Evolutionary conservation across 2,113 vertebrate species (phyloP).

Genomic region (Hypocryptadius cinnamomeus): DNA sequence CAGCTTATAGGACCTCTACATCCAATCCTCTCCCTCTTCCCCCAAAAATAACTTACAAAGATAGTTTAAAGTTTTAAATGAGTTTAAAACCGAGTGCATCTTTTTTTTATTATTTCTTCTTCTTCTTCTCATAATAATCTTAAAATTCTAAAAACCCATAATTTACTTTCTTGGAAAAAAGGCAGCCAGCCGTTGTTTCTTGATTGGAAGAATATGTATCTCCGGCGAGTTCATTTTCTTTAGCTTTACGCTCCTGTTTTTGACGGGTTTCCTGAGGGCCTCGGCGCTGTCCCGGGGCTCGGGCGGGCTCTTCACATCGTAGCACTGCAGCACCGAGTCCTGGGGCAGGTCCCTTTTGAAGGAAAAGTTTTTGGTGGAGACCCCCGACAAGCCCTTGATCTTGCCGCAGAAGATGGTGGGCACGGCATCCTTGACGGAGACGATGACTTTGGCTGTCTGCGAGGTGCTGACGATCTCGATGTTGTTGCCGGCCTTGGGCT

Average conservation of each 20-base stretch:
- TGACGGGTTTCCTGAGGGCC: constrained; percentile 84
- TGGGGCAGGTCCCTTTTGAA: constrained; percentile 89
- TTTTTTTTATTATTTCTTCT: constrained; percentile 53
- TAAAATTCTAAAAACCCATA: constrained; percentile 73
- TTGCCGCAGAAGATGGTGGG: constrained; percentile 95
- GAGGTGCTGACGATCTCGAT: constrained; percentile 86
- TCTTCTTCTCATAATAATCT: constrained; percentile 66
- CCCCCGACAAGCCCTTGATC: constrained; percentile 92
- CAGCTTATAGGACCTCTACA: constrained; percentile 66
- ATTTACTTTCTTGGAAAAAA: constrained; percentile 95
- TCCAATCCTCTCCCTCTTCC: constrained; percentile 45
- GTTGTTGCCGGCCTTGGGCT: constrained; percentile 79
- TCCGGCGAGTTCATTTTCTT: constrained; percentile 99
- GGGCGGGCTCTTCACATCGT: constrained; percentile 73
- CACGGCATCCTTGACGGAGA: constrained; percentile 92
- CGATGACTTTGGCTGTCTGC: constrained; percentile 95
- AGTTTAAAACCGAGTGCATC: constrained; percentile 77
- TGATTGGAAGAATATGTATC: constrained; percentile 97
- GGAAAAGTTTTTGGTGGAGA: constrained; percentile 98
- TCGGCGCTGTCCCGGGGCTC: constrained; percentile 77
- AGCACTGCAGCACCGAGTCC: constrained; percentile 84
- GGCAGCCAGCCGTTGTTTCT: constrained; percentile 95
- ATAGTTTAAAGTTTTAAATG: constrained; percentile 76
- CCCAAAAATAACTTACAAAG: constrained; percentile 80
- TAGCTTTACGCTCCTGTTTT: constrained; percentile 93